Conservation (phyloP, 2,888 invertebrate genomes). For the Neocrepidodera transversa region DNA sequence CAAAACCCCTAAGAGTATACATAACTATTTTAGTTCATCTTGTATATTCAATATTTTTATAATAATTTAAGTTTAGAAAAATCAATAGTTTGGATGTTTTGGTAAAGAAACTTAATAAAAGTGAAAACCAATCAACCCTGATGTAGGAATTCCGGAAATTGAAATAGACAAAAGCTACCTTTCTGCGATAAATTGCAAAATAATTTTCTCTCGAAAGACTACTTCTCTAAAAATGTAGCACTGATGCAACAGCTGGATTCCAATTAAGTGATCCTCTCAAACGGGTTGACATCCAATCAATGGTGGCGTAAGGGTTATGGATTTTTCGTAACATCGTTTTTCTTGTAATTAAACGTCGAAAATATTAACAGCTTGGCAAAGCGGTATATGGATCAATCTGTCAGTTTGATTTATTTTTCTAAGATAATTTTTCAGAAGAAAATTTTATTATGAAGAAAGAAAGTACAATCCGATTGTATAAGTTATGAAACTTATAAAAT, state of each 20-base stretch:
- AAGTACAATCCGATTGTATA: no score
- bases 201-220: not conserved
- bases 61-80: no score
- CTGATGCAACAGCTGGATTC: slow-evolving; percentile 18
- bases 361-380: not conserved
- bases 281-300: slow-evolving; percentile 21
- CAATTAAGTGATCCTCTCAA: slow-evolving; percentile 19
- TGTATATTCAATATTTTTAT: no score
- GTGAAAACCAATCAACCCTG: no score
- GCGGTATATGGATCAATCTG: not conserved
- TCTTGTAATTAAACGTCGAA: slow-evolving; percentile 12
- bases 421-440: no score
- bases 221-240: not conserved
- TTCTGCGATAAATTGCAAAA: slow-evolving; percentile 4
- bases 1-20: no score
- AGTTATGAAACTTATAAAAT: no score
- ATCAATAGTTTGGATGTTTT: no score
- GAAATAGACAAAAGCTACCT: not conserved
- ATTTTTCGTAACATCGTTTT: slow-evolving; percentile 23
- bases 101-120: no score
- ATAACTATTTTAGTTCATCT: no score
- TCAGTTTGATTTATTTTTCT: no score
- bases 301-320: slow-evolving; percentile 21
- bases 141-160: not conserved
- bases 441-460: no score